Evolutionary conservation across 2,888 invertebrate genomes (phyloP).

Genomic region (Mimachlamys varia): DNA sequence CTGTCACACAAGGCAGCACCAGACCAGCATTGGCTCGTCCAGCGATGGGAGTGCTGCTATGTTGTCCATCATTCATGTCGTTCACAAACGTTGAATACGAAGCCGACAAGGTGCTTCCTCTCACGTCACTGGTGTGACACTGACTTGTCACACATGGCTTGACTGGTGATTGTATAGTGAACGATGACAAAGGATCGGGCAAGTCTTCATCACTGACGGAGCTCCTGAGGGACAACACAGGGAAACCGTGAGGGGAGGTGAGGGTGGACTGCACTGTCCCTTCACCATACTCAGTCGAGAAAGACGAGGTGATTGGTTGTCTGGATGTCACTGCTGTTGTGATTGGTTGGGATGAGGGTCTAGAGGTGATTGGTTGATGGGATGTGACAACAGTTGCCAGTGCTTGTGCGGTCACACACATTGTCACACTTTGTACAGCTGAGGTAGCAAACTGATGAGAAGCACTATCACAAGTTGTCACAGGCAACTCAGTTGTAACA

Average conservation of each 20-base stretch:
- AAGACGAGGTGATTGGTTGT: constrained; percentile 15
- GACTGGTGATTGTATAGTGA: constrained; percentile 31
- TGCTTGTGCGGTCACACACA: neutral
- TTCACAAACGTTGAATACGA: constrained; percentile 44
- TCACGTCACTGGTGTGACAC: neutral
- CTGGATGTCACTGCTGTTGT: constrained; percentile 36
- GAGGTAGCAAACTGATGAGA: neutral
- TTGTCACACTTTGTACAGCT: neutral
- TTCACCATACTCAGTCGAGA: neutral
- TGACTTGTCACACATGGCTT: constrained; percentile 37
- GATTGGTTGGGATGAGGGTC: neutral
- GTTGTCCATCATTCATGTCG: constrained; percentile 40
- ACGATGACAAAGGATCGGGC: neutral
- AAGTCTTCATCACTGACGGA: neutral
- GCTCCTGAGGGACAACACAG: constrained; percentile 28
- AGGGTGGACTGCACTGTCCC: constrained; percentile 41
- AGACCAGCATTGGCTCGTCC: constrained; percentile 12
- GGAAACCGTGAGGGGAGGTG: constrained; percentile 41
- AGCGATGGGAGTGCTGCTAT: constrained; percentile 50
- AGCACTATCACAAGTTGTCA: neutral
- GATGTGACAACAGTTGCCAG: neutral
- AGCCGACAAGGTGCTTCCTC: neutral
- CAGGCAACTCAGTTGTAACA: neutral
- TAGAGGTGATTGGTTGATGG: neutral
- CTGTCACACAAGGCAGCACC: neutral